Evolutionary conservation across 2,888 invertebrate species (phyloP).

Genomic region (Ferdinandea cuprea): DNA sequence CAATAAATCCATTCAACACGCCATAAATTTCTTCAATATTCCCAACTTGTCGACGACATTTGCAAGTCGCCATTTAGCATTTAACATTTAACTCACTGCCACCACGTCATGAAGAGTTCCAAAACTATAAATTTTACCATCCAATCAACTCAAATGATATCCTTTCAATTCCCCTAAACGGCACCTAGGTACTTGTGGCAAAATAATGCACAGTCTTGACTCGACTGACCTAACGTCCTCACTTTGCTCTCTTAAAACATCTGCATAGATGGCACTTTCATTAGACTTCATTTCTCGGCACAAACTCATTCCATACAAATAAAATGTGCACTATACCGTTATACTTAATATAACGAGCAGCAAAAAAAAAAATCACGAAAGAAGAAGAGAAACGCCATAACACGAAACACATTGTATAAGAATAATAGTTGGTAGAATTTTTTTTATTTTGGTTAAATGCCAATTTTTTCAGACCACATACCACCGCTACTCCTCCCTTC

Average conservation of each 20-base stretch:
- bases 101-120: constrained; percentile 37
- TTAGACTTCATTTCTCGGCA: constrained; percentile 41
- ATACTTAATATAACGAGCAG: constrained; percentile 45
- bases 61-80: constrained; percentile 1
- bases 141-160: constrained; percentile 61
- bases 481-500: constrained; percentile 30
- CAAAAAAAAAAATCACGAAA: constrained; percentile 26
- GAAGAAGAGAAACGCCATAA: neutral
- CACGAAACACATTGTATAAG: constrained; percentile 28
- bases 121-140: constrained; percentile 48
- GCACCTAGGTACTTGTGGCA: constrained; percentile 14
- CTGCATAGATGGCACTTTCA: constrained; percentile 33
- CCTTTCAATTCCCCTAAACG: constrained; percentile 42
- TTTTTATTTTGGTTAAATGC: constrained; percentile 70
- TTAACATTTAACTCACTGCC: constrained; percentile 32
- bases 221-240: constrained; percentile 21
- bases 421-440: constrained; percentile 67
- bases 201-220: constrained; percentile 7
- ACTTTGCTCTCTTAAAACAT: neutral
- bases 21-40: neutral
- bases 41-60: neutral
- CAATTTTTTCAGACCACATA: constrained; percentile 56
- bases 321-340: constrained; percentile 44
- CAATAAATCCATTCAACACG: neutral
- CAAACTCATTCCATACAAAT: constrained; percentile 21